Base-by-base conservation (phyloP, 2,888 invertebrate genomes). In the Trachelus stipa region DNA sequence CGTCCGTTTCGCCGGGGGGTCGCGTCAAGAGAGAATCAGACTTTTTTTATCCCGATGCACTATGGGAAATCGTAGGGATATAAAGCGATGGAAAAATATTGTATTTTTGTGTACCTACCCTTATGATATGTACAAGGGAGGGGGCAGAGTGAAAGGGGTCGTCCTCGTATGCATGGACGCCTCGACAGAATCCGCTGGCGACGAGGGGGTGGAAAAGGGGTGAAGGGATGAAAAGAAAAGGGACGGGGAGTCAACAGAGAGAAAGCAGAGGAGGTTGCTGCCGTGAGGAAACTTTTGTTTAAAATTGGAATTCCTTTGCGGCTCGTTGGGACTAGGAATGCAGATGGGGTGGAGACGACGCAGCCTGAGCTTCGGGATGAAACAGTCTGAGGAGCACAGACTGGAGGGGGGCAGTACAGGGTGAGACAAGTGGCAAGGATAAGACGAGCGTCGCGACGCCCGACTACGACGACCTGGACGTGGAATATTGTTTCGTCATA, bases 301-400 rank as follows among this genome's bases (percentile, higher is more conserved):
- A 87, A 89, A 89, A 89, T 89, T 89, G 88, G 88, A 89, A 89
- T 89, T 89, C 89, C 88, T 88, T 89, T 88, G 87, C 87, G 88
- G 89, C 89, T 89, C 87, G 88, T 89, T 88, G 88, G 83, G 84
- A 87, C 86, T 86, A 87, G 89, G 89, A 89, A 89, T 89, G 88
- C 89, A 89, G 88, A 89, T 89, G 84, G 88, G 86, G 84, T 77
- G 85, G 82, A 82, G 84, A 83, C 85, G 85, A 86, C 86, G 85
- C 84, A 84, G 85, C 56, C 56, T 56, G 15, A 56, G 56, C 56
- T 56, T 23, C 23, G 56, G 56, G 56, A 23, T 56, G 56, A 56
- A 56, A 56, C 56, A 56, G 23, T 23, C 56, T 56, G 23, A 40
- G 40, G 15, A 23, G 23, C 9, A 23, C 1, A 40, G 40, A 40